phyloP scores from a whole-genome alignment of 2,797 vertebrate species.

The Lacerta bilineata region DNA sequence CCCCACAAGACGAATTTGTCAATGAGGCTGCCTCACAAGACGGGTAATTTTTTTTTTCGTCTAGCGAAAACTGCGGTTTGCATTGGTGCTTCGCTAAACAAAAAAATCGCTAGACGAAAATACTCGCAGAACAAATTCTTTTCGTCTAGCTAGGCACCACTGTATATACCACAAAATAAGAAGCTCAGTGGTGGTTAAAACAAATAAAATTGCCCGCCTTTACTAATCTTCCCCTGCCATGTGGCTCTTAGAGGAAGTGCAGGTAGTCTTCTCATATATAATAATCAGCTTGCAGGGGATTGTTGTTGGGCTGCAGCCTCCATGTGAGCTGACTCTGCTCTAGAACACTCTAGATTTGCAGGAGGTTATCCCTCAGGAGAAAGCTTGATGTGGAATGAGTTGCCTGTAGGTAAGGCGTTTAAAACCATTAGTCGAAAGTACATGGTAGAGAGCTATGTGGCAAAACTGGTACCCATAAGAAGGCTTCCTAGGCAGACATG shows the following conservation, averaged over 20 bases:
- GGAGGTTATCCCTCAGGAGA: neutral
- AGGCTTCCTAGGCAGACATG: neutral
- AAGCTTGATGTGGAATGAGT: neutral
- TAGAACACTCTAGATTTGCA: neutral
- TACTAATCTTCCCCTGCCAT: neutral
- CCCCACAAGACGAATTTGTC: too few species aligned
- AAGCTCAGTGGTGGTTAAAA: neutral
- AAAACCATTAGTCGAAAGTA: neutral
- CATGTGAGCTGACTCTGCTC: neutral
- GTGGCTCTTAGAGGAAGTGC: too few species aligned
- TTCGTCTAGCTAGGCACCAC: too few species aligned
- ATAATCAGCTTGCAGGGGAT: neutral
- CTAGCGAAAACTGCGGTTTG: too few species aligned
- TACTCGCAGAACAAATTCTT: too few species aligned
- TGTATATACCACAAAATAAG: neutral
- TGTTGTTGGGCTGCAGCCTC: neutral
- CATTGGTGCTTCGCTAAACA: too few species aligned
- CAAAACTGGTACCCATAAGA: conserved; percentile 5
- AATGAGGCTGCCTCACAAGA: too few species aligned
- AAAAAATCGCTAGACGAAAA: too few species aligned
- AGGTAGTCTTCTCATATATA: neutral
- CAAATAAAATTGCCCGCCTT: too few species aligned
- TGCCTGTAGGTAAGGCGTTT: neutral
- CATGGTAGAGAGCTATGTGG: conserved; percentile 81
- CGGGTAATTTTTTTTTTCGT: too few species aligned